phyloP scores from a whole-genome alignment of 2,888 invertebrate genomes.

The Dysmachus trigonus region DNA sequence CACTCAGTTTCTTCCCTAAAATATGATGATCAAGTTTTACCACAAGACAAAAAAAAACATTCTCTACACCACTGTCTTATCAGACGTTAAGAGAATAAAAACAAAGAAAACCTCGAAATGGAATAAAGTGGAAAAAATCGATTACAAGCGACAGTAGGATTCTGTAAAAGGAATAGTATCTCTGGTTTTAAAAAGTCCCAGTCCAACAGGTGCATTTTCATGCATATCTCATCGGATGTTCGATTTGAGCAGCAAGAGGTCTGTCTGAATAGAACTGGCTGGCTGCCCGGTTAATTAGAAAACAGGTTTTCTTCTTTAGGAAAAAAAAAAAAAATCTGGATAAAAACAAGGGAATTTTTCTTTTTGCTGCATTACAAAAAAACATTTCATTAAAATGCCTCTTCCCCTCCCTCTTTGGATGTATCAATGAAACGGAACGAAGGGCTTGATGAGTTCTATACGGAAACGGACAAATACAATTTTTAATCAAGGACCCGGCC shows the following conservation, averaged over 20 bases:
- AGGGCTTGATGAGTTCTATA: not conserved
- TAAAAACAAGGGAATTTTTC: not conserved
- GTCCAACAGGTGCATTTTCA: not conserved
- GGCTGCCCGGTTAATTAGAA: not conserved
- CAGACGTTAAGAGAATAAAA: not conserved
- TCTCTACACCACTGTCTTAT: not conserved
- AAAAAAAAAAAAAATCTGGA: not conserved
- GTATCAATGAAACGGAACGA: not conserved
- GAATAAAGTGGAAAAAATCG: not conserved
- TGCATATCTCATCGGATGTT: not conserved
- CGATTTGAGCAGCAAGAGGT: not conserved
- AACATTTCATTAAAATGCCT: not conserved
- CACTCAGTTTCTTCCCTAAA: not conserved
- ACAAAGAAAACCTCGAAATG: not conserved
- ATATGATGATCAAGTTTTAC: not conserved
- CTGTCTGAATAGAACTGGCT: not conserved
- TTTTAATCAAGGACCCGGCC: not conserved
- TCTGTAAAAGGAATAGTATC: not conserved
- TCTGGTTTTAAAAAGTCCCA: not conserved
- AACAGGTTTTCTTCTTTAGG: not conserved
- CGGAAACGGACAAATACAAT: not conserved
- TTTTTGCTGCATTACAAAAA: not conserved
- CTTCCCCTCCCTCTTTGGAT: not conserved
- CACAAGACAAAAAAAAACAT: not conserved
- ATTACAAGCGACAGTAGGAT: not conserved